Evolutionary conservation across 2,797 vertebrate species (phyloP).

Genomic region (Dryobates pubescens): DNA sequence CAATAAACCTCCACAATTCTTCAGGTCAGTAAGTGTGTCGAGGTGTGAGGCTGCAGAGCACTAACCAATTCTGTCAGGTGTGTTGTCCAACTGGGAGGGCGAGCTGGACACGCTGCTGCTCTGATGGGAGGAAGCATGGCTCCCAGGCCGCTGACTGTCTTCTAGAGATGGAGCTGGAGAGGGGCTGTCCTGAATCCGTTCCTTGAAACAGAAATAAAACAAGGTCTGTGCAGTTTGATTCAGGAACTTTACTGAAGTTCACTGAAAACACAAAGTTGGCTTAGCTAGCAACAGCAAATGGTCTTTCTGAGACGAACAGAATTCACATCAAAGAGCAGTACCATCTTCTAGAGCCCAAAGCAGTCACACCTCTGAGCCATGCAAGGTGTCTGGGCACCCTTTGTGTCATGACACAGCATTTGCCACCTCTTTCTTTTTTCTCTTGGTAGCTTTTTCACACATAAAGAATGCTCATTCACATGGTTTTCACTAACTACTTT

Average conservation of each 20-base stretch:
- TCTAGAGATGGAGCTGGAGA: conserved; percentile 89
- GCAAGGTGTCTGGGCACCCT: neutral
- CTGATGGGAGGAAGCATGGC: conserved; percentile 87
- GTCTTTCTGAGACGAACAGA: neutral
- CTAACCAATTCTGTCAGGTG: conserved; percentile 85
- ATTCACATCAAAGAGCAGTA: neutral
- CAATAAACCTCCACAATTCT: rapidly evolving
- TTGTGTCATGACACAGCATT: neutral
- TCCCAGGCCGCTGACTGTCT: conserved; percentile 83
- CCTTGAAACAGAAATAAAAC: conserved; percentile 75
- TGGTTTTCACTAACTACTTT: neutral
- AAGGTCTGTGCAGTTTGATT: neutral
- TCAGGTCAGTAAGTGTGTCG: neutral
- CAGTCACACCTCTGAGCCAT: neutral
- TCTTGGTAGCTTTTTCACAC: neutral
- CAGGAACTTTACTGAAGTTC: neutral
- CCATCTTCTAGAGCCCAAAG: neutral
- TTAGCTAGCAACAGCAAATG: neutral
- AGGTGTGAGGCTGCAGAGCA: neutral
- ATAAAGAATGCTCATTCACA: neutral
- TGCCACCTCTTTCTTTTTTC: neutral
- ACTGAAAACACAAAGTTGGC: neutral
- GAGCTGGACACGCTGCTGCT: conserved; percentile 93
- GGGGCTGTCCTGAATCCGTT: conserved; percentile 89
- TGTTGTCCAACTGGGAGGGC: conserved; percentile 82